These are phyloP conservation scores for Ricordea florida DNA, from an alignment of 92 coral and sea anemone species.

Conservation along the genomic window DNA sequence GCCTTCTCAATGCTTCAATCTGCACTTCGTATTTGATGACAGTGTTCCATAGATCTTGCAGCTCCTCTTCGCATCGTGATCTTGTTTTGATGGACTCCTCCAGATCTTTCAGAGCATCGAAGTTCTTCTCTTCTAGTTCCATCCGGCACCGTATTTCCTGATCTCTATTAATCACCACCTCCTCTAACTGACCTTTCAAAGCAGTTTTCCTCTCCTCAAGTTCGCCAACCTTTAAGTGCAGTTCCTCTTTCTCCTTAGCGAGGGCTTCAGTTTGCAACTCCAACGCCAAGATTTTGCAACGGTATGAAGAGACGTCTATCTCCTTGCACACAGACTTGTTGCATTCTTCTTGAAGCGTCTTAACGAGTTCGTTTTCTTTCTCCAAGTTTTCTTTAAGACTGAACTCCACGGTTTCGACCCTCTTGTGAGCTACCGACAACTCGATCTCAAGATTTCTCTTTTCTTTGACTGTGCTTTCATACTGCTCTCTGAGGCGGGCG, in stretches of 20 bases:
- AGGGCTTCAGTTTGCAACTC: slow-evolving; percentile 65
- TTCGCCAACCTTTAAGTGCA: slow-evolving; percentile 75
- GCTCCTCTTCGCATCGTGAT: slow-evolving; percentile 70
- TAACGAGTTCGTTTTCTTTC: slow-evolving; percentile 51
- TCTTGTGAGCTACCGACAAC: slow-evolving; percentile 76
- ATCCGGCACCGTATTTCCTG: slow-evolving; percentile 38
- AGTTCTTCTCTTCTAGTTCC: slow-evolving; percentile 59
- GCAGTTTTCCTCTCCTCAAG: slow-evolving; percentile 56
- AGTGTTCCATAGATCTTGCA: slow-evolving; percentile 62
- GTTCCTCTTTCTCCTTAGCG: slow-evolving; percentile 80
- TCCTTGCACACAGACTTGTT: slow-evolving; percentile 74
- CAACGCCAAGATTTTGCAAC: slow-evolving; percentile 71
- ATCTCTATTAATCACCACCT: slow-evolving; percentile 55
- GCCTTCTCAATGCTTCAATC: slow-evolving; percentile 70
- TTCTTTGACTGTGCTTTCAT: slow-evolving; percentile 67
- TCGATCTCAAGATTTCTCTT: slow-evolving; percentile 77
- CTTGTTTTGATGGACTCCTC: slow-evolving; percentile 43
- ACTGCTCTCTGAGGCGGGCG: slow-evolving; percentile 60
- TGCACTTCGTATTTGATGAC: slow-evolving; percentile 71
- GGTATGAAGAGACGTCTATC: slow-evolving; percentile 66
- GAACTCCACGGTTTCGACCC: slow-evolving; percentile 71
- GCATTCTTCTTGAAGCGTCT: slow-evolving; percentile 68
- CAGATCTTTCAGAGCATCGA: slow-evolving; percentile 74
- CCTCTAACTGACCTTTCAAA: slow-evolving; percentile 67
- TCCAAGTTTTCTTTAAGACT: slow-evolving; percentile 55